These are phyloP conservation scores for Nibea albiflora DNA, from an alignment of 2,113 vertebrate species.

Conservation along the genomic window DNA sequence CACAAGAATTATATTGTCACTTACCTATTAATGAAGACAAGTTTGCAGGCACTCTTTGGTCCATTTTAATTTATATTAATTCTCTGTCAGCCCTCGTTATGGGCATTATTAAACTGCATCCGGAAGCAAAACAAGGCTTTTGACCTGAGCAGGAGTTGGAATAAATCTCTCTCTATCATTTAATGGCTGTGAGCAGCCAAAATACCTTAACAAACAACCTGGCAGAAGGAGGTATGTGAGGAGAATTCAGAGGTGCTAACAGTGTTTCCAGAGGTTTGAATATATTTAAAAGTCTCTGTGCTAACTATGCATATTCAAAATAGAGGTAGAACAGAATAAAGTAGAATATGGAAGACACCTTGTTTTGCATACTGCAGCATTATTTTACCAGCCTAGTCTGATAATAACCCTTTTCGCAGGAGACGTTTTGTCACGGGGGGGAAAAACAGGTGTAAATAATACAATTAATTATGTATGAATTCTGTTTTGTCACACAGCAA, in stretches of 20 bases:
- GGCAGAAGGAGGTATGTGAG: conserved; percentile 52
- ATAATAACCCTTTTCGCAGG: conserved; percentile 8
- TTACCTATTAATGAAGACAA: conserved; percentile 84
- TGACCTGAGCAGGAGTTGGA: conserved; percentile 71
- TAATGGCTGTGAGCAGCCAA: conserved; percentile 47
- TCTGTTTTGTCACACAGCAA: neutral
- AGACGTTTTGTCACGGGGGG: conserved; percentile 1
- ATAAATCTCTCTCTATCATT: conserved; percentile 75
- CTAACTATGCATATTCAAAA: conserved; percentile 23
- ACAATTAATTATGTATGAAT: neutral
- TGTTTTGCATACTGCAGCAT: neutral
- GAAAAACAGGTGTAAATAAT: neutral
- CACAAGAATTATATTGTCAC: conserved; percentile 78
- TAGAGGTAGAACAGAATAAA: conserved; percentile 7
- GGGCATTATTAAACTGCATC: conserved; percentile 78
- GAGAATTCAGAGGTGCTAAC: conserved; percentile 39
- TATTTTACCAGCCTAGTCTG: neutral
- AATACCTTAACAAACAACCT: conserved; percentile 63
- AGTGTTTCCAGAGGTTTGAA: conserved; percentile 31
- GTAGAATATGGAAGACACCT: conserved; percentile 2
- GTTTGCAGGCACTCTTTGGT: conserved; percentile 76
- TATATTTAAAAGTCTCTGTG: conserved; percentile 28
- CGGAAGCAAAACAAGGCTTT: conserved; percentile 73
- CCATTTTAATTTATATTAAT: conserved; percentile 84
- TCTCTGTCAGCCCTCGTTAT: conserved; percentile 80